A percentile compares a stretch with the other conserved stretches of the same genome.
Conservation (phyloP, 37 sponge, comb jelly and placozoan genomes). For the Cliona cf. orientalis region DNA sequence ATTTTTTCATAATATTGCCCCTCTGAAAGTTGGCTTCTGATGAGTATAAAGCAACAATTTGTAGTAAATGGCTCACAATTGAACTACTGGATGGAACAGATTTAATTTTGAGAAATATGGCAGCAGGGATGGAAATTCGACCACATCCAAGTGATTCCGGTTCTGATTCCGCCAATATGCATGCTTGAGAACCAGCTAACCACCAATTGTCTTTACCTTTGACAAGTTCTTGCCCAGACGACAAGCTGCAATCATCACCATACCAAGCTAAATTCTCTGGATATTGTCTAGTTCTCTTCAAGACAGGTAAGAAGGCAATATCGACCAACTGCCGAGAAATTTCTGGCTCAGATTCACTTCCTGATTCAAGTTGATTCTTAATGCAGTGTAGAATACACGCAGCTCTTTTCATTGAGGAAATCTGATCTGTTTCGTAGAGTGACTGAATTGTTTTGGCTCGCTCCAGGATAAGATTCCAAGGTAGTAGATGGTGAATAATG, state of each 20-base stretch:
- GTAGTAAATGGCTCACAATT: too few relatives aligned
- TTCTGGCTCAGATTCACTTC: background rate
- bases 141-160: constrained; percentile 16
- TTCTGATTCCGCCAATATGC: background rate
- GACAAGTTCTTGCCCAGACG: too few relatives aligned
- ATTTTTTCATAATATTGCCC: too few relatives aligned
- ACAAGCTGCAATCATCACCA: too few relatives aligned
- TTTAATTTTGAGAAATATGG: too few relatives aligned
- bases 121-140: background rate
- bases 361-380: background rate
- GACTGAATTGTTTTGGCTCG: constrained; percentile 17
- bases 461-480: constrained; percentile 35
- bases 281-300: constrained; percentile 69
- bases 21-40: too few relatives aligned
- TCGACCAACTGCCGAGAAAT: too few relatives aligned
- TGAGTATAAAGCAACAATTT: too few relatives aligned
- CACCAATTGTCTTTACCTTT: too few relatives aligned
- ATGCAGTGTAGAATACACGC: background rate
- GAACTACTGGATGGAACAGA: too few relatives aligned
- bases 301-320: constrained; percentile 70
- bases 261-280: too few relatives aligned
- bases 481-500: constrained; percentile 13
- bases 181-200: constrained; percentile 29
- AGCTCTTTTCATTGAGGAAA: constrained; percentile 36
- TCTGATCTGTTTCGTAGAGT: background rate